Evolutionary conservation across 2,113 vertebrate genomes (phyloP).

Genomic region (Cephalopholis sonnerati): DNA sequence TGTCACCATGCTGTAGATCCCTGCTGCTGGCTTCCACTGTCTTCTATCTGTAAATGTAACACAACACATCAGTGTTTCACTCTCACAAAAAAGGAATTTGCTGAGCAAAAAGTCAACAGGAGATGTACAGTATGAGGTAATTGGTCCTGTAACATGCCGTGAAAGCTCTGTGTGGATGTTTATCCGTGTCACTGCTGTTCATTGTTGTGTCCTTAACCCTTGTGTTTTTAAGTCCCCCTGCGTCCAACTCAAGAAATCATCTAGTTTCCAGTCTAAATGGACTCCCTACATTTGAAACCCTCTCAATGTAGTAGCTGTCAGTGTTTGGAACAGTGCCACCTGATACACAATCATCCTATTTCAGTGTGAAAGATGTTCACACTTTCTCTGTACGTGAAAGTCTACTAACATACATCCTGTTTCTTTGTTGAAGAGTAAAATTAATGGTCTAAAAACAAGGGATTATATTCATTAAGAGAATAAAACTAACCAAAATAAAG

Average conservation of each 20-base stretch:
- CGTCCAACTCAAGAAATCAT: too few species aligned
- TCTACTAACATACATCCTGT: not conserved
- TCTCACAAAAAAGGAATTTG: not conserved
- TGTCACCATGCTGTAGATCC: not conserved
- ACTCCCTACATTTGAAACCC: not conserved
- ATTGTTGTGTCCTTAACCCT: not conserved
- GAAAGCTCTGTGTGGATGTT: not conserved
- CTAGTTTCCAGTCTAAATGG: not conserved
- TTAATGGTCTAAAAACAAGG: not conserved
- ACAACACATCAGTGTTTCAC: not conserved
- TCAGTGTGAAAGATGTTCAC: not conserved
- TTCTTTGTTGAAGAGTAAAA: not conserved
- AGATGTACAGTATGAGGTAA: not conserved
- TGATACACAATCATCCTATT: not conserved
- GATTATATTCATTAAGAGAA: too few species aligned
- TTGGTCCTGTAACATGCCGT: not conserved
- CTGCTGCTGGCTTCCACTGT: not conserved
- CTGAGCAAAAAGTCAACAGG: not conserved
- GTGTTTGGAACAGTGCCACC: not conserved
- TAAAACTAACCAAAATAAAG: too few species aligned
- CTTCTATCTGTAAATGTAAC: not conserved
- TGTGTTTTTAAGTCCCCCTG: not conserved
- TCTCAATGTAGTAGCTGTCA: not conserved
- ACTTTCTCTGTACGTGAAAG: not conserved
- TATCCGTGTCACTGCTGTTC: not conserved